Base-by-base conservation (phyloP, 2,797 vertebrate genomes). In the Pseudochaenichthys georgianus region DNA sequence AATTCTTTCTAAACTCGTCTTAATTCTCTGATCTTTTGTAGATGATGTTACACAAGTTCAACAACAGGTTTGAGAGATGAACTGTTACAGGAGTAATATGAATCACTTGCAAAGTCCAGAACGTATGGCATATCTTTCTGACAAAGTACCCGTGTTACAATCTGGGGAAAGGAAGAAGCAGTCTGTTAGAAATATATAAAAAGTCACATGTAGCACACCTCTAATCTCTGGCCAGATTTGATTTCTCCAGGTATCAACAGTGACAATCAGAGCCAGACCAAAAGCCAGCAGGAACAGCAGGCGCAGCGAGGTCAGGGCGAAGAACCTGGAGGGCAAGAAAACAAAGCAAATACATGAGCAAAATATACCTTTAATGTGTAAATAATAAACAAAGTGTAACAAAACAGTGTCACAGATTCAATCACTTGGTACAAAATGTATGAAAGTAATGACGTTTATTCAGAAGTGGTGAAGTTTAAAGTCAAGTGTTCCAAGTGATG, bases 141-240 rank as follows among this genome's bases (percentile, higher is more conserved):
- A 79, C 61, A 58, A 60, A 13, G 38, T 54, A 8, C 5, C 63
- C 51, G 50, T 81, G 52, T 19, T 50, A 45, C 19, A 75, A 19
- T 42, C 54, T 16, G n/a, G 43, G 13, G 17, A 63, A 60, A n/a
- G 5, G 57, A 17, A 10, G 11, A 48, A 58, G 79, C 41, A 57
- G 28, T 54, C 16, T 68, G n/a, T 3, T 15, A 15, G 9, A 38
- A 13, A 50, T 55, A 83, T 11, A 66, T 53, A 57, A 63, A 50
- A 79, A 38, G 3, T 12, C 64, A 66, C n/a, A 9, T 70, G 1
- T 19, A 45, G 61, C 86, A 99, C 86, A 99, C 98, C 96, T 95
- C 88, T 93, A 74, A 99, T 95, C 90, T 95, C 93, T 59, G 97
- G 97, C 97, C 97, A 99, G 86, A 99, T 97, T 90, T 94, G 97